A percentile compares a stretch with the other conserved stretches of the same genome.
phyloP scores from a whole-genome alignment of 1,140 invertebrate genomes.

The Calephelis nemesis region DNA sequence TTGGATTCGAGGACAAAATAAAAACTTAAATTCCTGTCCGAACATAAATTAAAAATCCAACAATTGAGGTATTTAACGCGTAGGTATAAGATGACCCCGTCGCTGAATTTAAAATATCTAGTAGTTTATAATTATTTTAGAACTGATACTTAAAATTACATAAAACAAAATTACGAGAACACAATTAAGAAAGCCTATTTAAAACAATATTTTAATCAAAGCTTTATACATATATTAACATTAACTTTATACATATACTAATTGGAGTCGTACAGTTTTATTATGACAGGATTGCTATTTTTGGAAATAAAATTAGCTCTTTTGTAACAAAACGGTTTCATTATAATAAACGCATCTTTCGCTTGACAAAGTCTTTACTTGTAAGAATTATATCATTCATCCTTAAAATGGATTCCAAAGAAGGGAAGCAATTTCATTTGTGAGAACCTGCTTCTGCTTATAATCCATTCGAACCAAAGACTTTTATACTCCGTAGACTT shows the following conservation, averaged over 20 bases:
- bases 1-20: too few species aligned
- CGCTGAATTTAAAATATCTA: too few species aligned
- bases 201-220: too few species aligned
- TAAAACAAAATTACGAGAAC: too few species aligned
- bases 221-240: too few species aligned
- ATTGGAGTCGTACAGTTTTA: background rate
- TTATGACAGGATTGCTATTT: background rate
- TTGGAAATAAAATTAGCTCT: slow-evolving; percentile 19
- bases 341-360: slow-evolving; percentile 58
- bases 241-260: background rate
- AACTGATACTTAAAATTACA: too few species aligned
- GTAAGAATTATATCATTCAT: slow-evolving; percentile 77
- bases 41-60: too few species aligned
- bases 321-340: slow-evolving; percentile 36
- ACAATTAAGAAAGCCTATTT: too few species aligned
- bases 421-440: slow-evolving; percentile 78
- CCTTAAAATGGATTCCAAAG: slow-evolving; percentile 78
- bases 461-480: slow-evolving; percentile 78
- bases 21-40: too few species aligned
- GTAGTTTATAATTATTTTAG: too few species aligned
- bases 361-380: slow-evolving; percentile 69
- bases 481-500: slow-evolving; percentile 45
- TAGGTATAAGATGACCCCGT: too few species aligned
- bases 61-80: too few species aligned
- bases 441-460: slow-evolving; percentile 77